Evolutionary conservation across 2,797 vertebrate species (phyloP), one percentile per base, ranked within the genome.

Genomic region (Ambastaia sidthimunki): DNA sequence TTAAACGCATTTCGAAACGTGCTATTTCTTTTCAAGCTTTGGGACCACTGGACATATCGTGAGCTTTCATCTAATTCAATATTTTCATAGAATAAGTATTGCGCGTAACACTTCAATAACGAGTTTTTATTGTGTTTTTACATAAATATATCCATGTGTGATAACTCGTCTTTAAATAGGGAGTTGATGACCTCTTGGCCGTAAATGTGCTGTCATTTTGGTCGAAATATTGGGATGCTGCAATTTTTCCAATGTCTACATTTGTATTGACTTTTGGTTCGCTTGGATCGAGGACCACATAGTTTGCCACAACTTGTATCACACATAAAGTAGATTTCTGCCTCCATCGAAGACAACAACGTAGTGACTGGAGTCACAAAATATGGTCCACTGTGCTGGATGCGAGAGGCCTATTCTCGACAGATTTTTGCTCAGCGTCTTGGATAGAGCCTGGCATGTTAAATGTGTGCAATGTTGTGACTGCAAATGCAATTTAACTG

Each of bases 371-470:
- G 62, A 75, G 68, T 70, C 73, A 62, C 66, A 84, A 69, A 87
- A 89, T 94, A 93, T 94, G 93, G 85, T 94, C 55, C 91, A 93
- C 67, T 94, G 93, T 75, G 87, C 91, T 75, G 94, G 94, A 75
- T 98, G 97, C 89, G 96, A 98, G 85, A 95, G 96, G 92, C 96
- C 96, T 89, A 98, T 97, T 86, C 87, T 96, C 76, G 96, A 97
- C 89, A 92, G 95, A 84, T 97, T 98, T 87, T 87, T 97, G 57
- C 94, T 98, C 62, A 97, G 95, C 92, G 96, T 98, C 86, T 90
- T 98, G 95, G 97, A 98, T 93, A 94, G 96, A 90, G 95, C 95
- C n/a, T 98, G 97, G 97, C 97, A 98, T 91, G 93, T 96, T 80
- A 95, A 96, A 86, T 98, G 97, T 79, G 96, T 98, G 62, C 96